Conservation (phyloP, 2,888 invertebrate species). For the Tromatobia lineatoria region DNA sequence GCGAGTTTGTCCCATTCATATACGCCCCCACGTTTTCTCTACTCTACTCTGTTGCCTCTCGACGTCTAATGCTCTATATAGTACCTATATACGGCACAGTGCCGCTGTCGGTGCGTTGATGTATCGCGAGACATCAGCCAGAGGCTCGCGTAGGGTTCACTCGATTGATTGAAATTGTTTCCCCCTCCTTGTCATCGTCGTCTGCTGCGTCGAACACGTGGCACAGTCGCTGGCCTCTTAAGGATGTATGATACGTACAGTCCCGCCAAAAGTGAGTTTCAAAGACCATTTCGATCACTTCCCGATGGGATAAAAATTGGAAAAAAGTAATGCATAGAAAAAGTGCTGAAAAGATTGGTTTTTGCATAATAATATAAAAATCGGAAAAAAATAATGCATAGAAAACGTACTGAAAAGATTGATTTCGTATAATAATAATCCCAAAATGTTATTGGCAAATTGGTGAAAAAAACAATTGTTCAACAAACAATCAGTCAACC, state of each 20-base stretch:
- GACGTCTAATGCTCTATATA: background rate
- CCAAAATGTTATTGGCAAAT: too few relatives aligned
- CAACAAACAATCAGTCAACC: too few relatives aligned
- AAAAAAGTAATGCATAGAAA: too few relatives aligned
- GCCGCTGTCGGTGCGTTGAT: slow-evolving; percentile 30
- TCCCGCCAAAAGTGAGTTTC: background rate
- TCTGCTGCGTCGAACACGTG: background rate
- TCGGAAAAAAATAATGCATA: too few relatives aligned
- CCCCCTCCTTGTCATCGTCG: background rate
- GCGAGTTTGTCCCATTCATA: slow-evolving; percentile 51
- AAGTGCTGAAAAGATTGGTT: too few relatives aligned
- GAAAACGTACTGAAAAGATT: too few relatives aligned
- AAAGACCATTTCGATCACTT: too few relatives aligned
- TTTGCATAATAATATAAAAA: too few relatives aligned
- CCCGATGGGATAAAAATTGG: too few relatives aligned
- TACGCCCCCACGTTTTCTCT: slow-evolving; percentile 49
- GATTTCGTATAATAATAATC: too few relatives aligned
- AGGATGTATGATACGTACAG: too few relatives aligned
- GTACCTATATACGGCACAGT: background rate
- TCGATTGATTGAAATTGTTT: slow-evolving; percentile 39
- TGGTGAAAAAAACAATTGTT: too few relatives aligned
- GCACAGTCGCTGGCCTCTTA: background rate
- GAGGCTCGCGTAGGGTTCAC: slow-evolving; percentile 6
- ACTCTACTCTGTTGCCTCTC: slow-evolving; percentile 21
- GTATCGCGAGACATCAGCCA: slow-evolving; percentile 28